Base-by-base conservation (phyloP, 1,140 invertebrate species). In the Macrosteles quadrilineatus region DNA sequence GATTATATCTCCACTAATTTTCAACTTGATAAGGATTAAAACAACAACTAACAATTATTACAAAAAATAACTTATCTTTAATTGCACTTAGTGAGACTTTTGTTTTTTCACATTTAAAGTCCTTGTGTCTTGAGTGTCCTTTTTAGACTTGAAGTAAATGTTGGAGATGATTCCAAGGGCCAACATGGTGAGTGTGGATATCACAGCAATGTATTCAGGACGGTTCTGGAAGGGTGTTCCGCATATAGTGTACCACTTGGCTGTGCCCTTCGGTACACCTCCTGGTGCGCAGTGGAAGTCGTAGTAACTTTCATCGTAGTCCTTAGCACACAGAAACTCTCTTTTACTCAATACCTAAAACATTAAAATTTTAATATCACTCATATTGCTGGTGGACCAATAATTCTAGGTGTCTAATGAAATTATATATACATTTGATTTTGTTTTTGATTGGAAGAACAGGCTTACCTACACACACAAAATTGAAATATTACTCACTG, bases 181-280 rank as follows among this genome's bases (percentile, higher is more conserved):
- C 31, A 84, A 69, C 36, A 80, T 63, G 68, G 79, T 79, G 59
- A 87, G 83, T 36, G 83, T 82, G 30, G 81, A 80, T 19, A 90
- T 77, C 2, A 91, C 81, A 9, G 84, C 76, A 14, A 91, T 83
- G 76, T 91, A 92, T 75, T 92, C 90, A 0, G 80, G 78, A 17
- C 86, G 83, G 77, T 91, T 91, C 59, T 84, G 83, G 75, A 90
- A 91, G 0, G 86, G 85, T 6, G 87, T 91, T 25, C 91, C 92
- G 78, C 92, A 94, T 47, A 90, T 85, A n/a, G 88, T 88, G 76
- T 94, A 94, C 91, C 91, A 93, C 23, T 82, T 80, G 4, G 83
- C 76, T 6, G 84, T 85, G 65, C 83, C 72, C 6, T 75, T 74
- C 11, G 87, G 86, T 69, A 83, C 80, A 25, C 79, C 78, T 21